phyloP scores from a whole-genome alignment of 2,113 vertebrate species.

The Hemiprocne comata region DNA sequence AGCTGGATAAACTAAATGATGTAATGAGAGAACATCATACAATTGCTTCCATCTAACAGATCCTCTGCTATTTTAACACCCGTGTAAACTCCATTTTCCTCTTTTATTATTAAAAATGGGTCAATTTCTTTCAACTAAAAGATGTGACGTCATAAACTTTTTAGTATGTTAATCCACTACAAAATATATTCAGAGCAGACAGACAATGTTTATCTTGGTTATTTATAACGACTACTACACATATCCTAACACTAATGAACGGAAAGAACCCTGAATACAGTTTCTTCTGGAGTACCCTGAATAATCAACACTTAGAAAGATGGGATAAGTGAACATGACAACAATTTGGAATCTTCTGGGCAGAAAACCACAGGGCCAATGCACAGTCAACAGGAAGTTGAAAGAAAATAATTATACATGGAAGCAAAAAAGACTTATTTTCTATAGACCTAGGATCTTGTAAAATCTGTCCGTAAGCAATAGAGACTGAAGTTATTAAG shows the following conservation, averaged over 20 bases:
- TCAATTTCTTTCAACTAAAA: neutral
- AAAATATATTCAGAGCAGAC: neutral
- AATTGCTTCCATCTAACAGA: neutral
- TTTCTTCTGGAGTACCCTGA: neutral
- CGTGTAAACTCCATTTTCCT: neutral
- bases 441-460: neutral
- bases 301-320: neutral
- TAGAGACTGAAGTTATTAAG: neutral
- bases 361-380: neutral
- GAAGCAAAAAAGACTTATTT: neutral
- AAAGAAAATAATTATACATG: neutral
- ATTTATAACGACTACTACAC: neutral
- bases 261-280: neutral
- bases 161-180: neutral
- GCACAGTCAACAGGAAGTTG: neutral
- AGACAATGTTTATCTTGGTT: neutral
- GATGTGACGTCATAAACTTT: neutral
- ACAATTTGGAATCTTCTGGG: neutral
- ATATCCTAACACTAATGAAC: neutral
- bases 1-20: neutral
- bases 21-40: neutral
- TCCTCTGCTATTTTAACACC: neutral
- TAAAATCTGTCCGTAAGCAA: neutral
- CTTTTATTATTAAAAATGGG: neutral
- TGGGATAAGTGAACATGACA: neutral